Evolutionary conservation across 2,113 vertebrate genomes (phyloP), one percentile per base, ranked within the genome.

Genomic region (Empidonax alnorum): DNA sequence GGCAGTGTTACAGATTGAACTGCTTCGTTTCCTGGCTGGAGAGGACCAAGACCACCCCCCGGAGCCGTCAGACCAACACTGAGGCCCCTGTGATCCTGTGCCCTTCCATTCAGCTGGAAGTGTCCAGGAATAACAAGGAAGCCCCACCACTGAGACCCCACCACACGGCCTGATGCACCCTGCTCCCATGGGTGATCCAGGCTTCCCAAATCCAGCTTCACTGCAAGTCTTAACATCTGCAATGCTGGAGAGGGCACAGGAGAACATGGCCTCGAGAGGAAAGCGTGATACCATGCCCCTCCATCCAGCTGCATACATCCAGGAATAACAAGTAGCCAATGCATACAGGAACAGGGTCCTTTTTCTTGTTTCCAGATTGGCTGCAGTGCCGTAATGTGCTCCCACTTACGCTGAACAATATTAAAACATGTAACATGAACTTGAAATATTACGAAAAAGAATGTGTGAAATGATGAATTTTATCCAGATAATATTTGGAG

Each of bases 131-230:
- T 52, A 52, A 52, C 50, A 27, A 52, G 0, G 11, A 7, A 69
- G 42, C 52, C 69, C 59, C 22, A 42, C 33, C 46, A 33, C 37
- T 3, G 0, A 52, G 35, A 66, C 12, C 55, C 22, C 0, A 0
- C 18, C 62, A 62, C 75, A 18, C 0, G 0, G 17, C 27, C 24
- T 25, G 0, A 0, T 6, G 14, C 66, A 67, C 12, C 15, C 49
- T 18, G 53, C n/a, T 75, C 53, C 62, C 46, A 20, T 1, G 7
- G 23, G 35, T 5, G n/a, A 67, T 28, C 27, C 61, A 31, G 4
- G 14, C n/a, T 59, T 53, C 56, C 78, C 74, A 84, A 81, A 92
- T 49, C n/a, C 53, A 50, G 35, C 19, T 22, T 47, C 49, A 21
- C 2, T 33, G 27, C 25, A 53, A 33, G 13, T n/a, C 62, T 52